These are phyloP conservation scores for Sparus aurata DNA, from an alignment of 2,797 vertebrate species.

Conservation along the genomic window DNA sequence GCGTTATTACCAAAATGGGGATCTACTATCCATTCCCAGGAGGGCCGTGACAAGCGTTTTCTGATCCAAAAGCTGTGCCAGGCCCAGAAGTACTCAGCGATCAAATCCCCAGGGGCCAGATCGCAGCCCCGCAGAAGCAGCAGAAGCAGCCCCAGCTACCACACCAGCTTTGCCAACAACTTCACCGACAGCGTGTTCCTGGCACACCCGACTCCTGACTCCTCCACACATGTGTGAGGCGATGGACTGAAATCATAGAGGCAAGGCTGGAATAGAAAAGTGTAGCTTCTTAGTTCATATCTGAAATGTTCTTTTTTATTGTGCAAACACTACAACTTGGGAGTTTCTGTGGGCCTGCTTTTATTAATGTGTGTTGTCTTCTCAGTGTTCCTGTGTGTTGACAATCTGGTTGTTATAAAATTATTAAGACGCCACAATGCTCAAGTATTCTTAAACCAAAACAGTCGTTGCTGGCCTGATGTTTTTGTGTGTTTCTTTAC, in stretches of 20 bases:
- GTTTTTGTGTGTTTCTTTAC: slow-evolving; percentile 22
- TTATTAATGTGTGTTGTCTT: not conserved
- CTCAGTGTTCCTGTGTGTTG: slow-evolving; percentile 21
- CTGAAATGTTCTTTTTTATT: slow-evolving; percentile 8
- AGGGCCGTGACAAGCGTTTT: slow-evolving; percentile 91
- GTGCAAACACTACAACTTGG: slow-evolving; percentile 16
- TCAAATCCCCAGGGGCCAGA: slow-evolving; percentile 32
- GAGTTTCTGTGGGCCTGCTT: slow-evolving; percentile 5
- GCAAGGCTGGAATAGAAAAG: slow-evolving; percentile 9
- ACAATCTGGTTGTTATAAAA: slow-evolving; percentile 23
- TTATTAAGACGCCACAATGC: not conserved
- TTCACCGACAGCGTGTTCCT: slow-evolving; percentile 72
- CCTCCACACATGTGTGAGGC: slow-evolving; percentile 80
- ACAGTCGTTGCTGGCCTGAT: not conserved
- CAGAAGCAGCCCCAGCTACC: slow-evolving; percentile 73
- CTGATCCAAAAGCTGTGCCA: slow-evolving; percentile 91
- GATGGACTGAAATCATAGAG: not conserved
- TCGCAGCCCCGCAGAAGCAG: slow-evolving; percentile 38
- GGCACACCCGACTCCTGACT: slow-evolving; percentile 67
- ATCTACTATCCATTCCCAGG: slow-evolving; percentile 75
- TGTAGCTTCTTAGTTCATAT: not conserved
- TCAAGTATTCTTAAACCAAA: slow-evolving; percentile 36
- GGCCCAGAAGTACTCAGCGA: slow-evolving; percentile 76
- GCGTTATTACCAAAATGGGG: not conserved
- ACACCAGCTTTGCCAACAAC: slow-evolving; percentile 76